phyloP scores from a whole-genome alignment of 1,140 invertebrate species.

The Lerema accius region DNA sequence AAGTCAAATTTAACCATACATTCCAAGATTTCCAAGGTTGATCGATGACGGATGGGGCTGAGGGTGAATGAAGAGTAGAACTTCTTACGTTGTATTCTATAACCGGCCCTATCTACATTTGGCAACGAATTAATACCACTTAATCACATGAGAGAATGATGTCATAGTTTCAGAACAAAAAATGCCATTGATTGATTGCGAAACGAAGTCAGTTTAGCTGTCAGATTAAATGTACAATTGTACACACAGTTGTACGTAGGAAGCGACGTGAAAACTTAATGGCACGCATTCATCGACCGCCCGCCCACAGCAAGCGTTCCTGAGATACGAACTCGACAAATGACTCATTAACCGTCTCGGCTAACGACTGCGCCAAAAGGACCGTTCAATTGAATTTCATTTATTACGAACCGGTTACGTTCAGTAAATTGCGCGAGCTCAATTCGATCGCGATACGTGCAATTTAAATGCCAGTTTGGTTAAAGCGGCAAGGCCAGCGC shows the following conservation, averaged over 20 bases:
- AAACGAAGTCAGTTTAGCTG: background rate
- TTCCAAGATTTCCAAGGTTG: background rate
- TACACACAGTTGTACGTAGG: background rate
- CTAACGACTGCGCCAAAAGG: constrained; percentile 47
- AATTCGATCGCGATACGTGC: constrained; percentile 67
- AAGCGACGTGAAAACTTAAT: constrained; percentile 6
- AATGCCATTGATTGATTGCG: background rate
- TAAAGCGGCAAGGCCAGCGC: constrained; percentile 74
- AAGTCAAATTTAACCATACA: background rate
- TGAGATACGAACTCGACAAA: constrained; percentile 39
- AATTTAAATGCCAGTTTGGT: constrained; percentile 76
- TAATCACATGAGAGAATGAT: background rate
- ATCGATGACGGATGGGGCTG: too few species aligned
- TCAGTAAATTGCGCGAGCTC: constrained; percentile 62
- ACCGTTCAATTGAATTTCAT: constrained; percentile 43
- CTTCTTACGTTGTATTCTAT: too few species aligned
- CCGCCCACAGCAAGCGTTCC: constrained; percentile 36
- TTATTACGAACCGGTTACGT: constrained; percentile 62
- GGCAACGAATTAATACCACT: background rate
- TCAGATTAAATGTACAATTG: constrained; percentile 1
- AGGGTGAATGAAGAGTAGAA: too few species aligned
- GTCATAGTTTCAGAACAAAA: background rate
- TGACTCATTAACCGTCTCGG: constrained; percentile 56
- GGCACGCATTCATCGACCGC: constrained; percentile 7
- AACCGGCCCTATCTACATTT: too few species aligned